Conservation (phyloP, 30 jellyfish, hydroid and myxozoan genomes). For the Morbakka virulenta region DNA sequence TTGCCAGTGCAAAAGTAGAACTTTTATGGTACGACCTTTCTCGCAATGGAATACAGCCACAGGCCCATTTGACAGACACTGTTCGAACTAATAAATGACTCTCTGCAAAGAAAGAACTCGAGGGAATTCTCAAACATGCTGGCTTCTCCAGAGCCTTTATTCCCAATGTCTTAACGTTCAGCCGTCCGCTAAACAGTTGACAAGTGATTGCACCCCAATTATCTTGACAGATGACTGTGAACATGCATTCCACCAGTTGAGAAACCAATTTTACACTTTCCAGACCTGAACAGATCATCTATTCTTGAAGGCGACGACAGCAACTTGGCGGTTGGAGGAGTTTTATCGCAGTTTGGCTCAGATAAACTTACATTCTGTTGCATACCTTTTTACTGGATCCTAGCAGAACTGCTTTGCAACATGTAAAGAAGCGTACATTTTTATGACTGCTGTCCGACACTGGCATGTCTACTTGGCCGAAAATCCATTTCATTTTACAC, state of each 20-base stretch:
- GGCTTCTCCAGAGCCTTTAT: too few species aligned
- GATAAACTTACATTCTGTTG: conserved; percentile 10
- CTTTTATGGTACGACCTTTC: too few species aligned
- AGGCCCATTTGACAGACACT: too few species aligned
- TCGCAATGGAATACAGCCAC: too few species aligned
- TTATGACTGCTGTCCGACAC: conserved; percentile 7
- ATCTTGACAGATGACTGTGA: not conserved
- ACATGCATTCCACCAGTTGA: not conserved
- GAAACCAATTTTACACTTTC: conserved; percentile 4
- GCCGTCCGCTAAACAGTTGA: not conserved
- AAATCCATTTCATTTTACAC: conserved; percentile 8
- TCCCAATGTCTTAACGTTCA: too few species aligned
- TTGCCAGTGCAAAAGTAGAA: too few species aligned
- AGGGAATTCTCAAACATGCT: conserved; percentile 17
- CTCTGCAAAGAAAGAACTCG: conserved; percentile 42
- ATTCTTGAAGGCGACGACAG: conserved; percentile 19
- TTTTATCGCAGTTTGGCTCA: not conserved
- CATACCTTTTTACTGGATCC: conserved; percentile 10
- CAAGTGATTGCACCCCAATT: not conserved
- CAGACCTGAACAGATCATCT: not conserved
- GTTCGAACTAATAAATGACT: too few species aligned
- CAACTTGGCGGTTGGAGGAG: conserved; percentile 27
- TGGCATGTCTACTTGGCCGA: conserved; percentile 32
- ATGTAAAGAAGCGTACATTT: conserved; percentile 6
- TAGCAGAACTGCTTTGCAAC: conserved; percentile 8